A percentile compares a stretch with the other conserved stretches of the same genome.
Evolutionary conservation across 92 coral and sea anemone species (phyloP).

Genomic region (Metridium senile): DNA sequence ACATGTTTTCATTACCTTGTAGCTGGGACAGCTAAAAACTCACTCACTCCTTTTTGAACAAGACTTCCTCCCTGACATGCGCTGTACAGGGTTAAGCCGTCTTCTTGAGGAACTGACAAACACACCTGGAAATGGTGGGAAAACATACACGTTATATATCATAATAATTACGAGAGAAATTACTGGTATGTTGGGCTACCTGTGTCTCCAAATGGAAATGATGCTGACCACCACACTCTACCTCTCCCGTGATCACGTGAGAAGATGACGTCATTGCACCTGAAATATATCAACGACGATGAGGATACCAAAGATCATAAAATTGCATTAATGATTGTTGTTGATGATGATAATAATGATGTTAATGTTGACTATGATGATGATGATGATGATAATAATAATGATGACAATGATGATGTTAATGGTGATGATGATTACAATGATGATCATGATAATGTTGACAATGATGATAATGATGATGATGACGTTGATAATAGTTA

Average conservation of each 20-base stretch:
- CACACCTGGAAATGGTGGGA: constrained; percentile 30
- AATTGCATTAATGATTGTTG: too few species aligned
- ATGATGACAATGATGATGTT: not conserved
- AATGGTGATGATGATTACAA: not conserved
- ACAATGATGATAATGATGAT: not conserved
- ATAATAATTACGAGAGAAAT: not conserved
- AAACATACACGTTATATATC: not conserved
- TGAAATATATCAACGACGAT: not conserved
- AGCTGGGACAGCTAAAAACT: constrained; percentile 42
- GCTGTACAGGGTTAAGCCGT: constrained; percentile 51
- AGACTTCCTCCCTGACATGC: constrained; percentile 39
- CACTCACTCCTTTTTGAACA: constrained; percentile 38
- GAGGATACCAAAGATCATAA: not conserved
- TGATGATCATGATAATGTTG: too few species aligned
- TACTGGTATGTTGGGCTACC: constrained; percentile 5
- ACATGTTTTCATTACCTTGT: constrained; percentile 42
- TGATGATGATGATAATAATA: not conserved
- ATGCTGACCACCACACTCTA: constrained; percentile 52
- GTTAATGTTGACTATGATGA: not conserved
- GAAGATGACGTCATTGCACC: constrained; percentile 49
- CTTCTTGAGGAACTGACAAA: constrained; percentile 52
- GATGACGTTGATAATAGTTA: too few species aligned
- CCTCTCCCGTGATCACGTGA: constrained; percentile 58
- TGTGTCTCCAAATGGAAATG: constrained; percentile 67
- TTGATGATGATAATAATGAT: not conserved